Base-by-base conservation (phyloP, 2,888 invertebrate genomes). In the Drosophila emarginata region DNA sequence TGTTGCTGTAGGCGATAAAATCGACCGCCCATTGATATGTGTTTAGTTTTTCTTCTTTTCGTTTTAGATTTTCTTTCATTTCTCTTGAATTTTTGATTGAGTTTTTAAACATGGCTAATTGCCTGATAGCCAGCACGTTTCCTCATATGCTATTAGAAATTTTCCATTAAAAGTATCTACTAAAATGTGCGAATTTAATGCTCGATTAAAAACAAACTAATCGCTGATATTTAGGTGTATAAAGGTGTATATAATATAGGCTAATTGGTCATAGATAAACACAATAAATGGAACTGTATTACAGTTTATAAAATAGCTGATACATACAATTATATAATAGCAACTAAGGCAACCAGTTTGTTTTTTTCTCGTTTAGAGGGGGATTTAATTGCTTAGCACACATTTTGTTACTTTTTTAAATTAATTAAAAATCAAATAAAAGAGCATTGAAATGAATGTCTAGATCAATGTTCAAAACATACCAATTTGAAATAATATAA, bases 41-140 rank as follows among this genome's bases (percentile, higher is more conserved):
- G 62, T 62, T 63, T 23, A 39, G 52, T 56, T 37, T 39, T 63
- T 12, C 53, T 61, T 36, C 7, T 7, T 45, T 45, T 15, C 18
- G 7, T 3, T 45, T 45, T 45, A 45, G 40, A 9, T 45, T 45
- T 21, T 45, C 18, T 18, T 45, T 21, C 1, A 18, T 18, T 45
- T 45, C 45, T 45, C 14, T 21, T 12, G 18, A 11, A 45, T 45
- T 45, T 15, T 23, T 65, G 61, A 50, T 66, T 50, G 60, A 72
- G 61, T 54, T 67, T 61, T 50, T 11, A 57, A 73, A 64, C 40
- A 57, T 72, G 67, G 77, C 75, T 69, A 83, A 78, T 67, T 74
- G 80, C 63, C 67, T 61, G 80, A 63, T 72, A 39, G 61, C 26
- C 37, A 28, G 64, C 78, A 75, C 67, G 74, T 78, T 45, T 57